Evolutionary conservation across 2,797 vertebrate genomes (phyloP).

Genomic region (Sphenodon punctatus): DNA sequence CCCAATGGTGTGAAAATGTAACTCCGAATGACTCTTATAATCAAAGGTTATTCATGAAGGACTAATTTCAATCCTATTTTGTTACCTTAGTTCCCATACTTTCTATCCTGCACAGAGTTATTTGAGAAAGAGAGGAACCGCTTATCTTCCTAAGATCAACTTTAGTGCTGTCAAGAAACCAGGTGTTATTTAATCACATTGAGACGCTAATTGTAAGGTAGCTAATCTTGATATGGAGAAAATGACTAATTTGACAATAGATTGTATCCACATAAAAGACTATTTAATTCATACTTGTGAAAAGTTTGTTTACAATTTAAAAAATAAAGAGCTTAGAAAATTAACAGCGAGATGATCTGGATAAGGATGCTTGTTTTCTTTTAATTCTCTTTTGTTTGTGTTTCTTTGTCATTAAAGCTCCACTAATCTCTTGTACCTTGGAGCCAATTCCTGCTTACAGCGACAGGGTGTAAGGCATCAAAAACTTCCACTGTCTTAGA

Average conservation of each 20-base stretch:
- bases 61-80: not conserved
- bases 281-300: constrained; percentile 17
- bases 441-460: constrained; percentile 50
- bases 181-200: not conserved
- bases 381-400: constrained; percentile 59
- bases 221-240: not conserved
- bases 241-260: not conserved
- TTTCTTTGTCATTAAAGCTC: constrained; percentile 59
- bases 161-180: constrained; percentile 8
- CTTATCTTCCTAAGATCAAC: not conserved
- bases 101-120: not conserved
- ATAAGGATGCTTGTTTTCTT: constrained; percentile 64
- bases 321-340: constrained; percentile 49
- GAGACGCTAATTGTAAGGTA: not conserved
- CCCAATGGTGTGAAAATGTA: not conserved
- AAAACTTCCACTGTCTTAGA: constrained; percentile 38
- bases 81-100: not conserved
- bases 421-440: constrained; percentile 50
- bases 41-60: not conserved
- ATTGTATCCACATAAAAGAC: not conserved
- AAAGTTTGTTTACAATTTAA: constrained; percentile 36
- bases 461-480: constrained; percentile 46
- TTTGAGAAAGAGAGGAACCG: not conserved
- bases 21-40: not conserved
- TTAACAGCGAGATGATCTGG: not conserved